phyloP scores from a whole-genome alignment of 2,888 invertebrate genomes.

The Syritta pipiens region DNA sequence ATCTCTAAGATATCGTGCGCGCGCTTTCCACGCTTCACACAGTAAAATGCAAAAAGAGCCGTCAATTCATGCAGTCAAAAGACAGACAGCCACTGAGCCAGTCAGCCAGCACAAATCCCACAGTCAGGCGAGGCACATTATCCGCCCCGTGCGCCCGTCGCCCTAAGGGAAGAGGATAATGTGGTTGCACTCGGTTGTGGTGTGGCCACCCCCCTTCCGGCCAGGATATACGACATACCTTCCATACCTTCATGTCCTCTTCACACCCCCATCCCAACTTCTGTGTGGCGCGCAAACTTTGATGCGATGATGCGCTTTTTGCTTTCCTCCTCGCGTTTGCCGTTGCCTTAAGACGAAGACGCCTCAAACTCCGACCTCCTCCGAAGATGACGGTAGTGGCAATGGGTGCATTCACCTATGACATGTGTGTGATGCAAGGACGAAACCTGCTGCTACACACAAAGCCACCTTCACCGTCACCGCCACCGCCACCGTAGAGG shows the following conservation, averaged over 20 bases:
- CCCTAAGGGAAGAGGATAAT: conserved; percentile 39
- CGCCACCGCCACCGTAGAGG: too few species aligned
- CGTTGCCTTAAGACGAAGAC: conserved; percentile 24
- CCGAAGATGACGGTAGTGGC: conserved; percentile 42
- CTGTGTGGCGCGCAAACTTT: conserved; percentile 45
- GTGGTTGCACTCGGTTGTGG: conserved; percentile 18
- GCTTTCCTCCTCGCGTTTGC: background rate
- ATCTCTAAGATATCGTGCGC: conserved; percentile 56
- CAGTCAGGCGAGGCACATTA: conserved; percentile 40
- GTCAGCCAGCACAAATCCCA: conserved; percentile 56
- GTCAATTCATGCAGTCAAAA: conserved; percentile 52
- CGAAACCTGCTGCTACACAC: conserved; percentile 6
- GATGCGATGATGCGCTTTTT: conserved; percentile 46
- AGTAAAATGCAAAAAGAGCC: conserved; percentile 64
- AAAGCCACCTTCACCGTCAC: background rate
- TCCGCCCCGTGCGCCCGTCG: too few species aligned
- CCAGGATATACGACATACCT: conserved; percentile 40
- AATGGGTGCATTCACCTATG: conserved; percentile 78
- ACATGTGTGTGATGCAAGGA: conserved; percentile 60
- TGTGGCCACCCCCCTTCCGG: conserved; percentile 17
- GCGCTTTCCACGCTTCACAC: conserved; percentile 47
- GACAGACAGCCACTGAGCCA: conserved; percentile 41
- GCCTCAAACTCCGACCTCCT: too few species aligned
- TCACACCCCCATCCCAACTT: background rate
- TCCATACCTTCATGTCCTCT: conserved; percentile 12